A percentile compares a stretch with the other conserved stretches of the same genome.
phyloP scores from a whole-genome alignment of 2,888 invertebrate genomes.

The Diarsia rubi region DNA sequence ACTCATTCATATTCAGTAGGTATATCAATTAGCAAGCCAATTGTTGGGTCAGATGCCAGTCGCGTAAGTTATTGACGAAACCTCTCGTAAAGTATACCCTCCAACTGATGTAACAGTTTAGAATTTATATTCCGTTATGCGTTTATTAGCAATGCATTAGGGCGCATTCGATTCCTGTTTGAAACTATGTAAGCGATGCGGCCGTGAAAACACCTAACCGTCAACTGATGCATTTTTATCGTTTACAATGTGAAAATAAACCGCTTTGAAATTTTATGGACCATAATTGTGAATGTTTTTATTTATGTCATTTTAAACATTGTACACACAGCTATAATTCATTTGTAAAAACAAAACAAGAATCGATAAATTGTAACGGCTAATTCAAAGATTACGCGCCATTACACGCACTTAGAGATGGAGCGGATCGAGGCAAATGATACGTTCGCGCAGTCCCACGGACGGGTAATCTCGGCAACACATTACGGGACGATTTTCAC shows the following conservation, averaged over 20 bases:
- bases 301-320: slow-evolving; percentile 41
- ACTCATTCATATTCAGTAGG: slow-evolving; percentile 48
- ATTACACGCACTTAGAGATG: slow-evolving; percentile 86
- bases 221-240: slow-evolving; percentile 22
- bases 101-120: slow-evolving; percentile 34
- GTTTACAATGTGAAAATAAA: slow-evolving; percentile 51
- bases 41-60: slow-evolving; percentile 43
- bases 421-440: slow-evolving; percentile 84
- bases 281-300: slow-evolving; percentile 30
- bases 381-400: slow-evolving; percentile 88
- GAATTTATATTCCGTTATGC: slow-evolving; percentile 34
- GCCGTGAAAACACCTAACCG: slow-evolving; percentile 18
- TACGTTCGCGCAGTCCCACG: slow-evolving; percentile 88
- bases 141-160: slow-evolving; percentile 44
- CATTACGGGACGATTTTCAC: slow-evolving; percentile 90
- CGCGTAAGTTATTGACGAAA: slow-evolving; percentile 53
- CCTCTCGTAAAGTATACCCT: slow-evolving; percentile 49
- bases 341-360: slow-evolving; percentile 79
- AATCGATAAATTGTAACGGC: slow-evolving; percentile 86
- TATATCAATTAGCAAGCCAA: slow-evolving; percentile 50
- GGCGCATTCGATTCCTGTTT: slow-evolving; percentile 29
- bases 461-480: slow-evolving; percentile 86
- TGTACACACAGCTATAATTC: slow-evolving; percentile 63
- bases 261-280: slow-evolving; percentile 45
- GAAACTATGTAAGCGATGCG: slow-evolving; percentile 41